These are phyloP conservation scores for Euzophera pinguis DNA, from an alignment of 2,888 invertebrate species.

Conservation along the genomic window DNA sequence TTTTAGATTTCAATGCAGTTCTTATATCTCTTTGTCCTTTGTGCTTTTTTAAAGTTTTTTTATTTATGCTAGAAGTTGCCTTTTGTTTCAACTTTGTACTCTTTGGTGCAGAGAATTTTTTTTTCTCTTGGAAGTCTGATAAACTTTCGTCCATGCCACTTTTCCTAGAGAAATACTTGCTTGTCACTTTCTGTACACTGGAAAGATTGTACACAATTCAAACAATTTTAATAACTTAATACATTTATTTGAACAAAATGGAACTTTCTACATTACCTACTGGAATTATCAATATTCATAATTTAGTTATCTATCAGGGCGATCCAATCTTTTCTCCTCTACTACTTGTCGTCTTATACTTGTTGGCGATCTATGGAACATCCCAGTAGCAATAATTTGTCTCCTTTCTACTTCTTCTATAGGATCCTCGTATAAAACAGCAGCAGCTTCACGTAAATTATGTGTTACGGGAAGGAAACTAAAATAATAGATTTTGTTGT, in stretches of 20 bases:
- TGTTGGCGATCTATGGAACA: constrained; percentile 43
- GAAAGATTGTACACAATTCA: constrained; percentile 46
- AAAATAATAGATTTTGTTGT: no score
- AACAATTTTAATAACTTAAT: constrained; percentile 35
- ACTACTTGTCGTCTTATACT: constrained; percentile 40
- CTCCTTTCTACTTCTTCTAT: constrained; percentile 64
- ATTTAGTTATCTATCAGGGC: constrained; percentile 32
- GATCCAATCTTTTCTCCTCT: constrained; percentile 45
- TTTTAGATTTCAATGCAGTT: constrained; percentile 49
- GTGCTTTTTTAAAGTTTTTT: constrained; percentile 38
- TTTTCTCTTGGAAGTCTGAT: constrained; percentile 58
- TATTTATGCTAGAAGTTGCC: no score
- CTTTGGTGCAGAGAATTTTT: constrained; percentile 45
- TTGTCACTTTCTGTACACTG: constrained; percentile 38
- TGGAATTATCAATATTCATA: constrained; percentile 40
- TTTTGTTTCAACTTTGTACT: constrained; percentile 28
- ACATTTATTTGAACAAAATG: constrained; percentile 23
- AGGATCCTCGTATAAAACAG: constrained; percentile 58
- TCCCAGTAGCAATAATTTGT: constrained; percentile 54
- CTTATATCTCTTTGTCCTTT: constrained; percentile 66
- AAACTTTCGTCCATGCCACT: constrained; percentile 66
- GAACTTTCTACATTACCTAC: constrained; percentile 28
- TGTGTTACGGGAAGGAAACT: constrained; percentile 44
- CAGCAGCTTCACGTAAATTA: constrained; percentile 46
- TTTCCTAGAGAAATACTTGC: constrained; percentile 55